Evolutionary conservation across 92 coral and sea anemone species (phyloP), one percentile per base, ranked within the genome.

Genomic region (Diadumene lineata): DNA sequence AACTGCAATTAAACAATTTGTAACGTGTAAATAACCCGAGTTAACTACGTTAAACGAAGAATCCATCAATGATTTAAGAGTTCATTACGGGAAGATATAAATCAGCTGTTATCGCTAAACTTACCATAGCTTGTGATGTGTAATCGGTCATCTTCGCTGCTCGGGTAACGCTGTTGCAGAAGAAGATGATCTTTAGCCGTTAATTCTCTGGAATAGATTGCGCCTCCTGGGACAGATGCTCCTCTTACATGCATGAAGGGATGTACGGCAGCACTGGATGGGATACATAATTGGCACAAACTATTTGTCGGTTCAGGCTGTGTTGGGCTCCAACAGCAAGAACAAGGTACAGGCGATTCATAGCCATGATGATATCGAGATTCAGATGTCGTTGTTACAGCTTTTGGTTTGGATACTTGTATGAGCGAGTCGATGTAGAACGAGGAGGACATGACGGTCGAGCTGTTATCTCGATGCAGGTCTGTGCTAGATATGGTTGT

Each of bases 351-450:
- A 1, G 97, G 73, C 22, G 92, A 79, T 9, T 94, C 93, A 72
- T 83, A 94, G 38, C 82, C 82, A 75, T 86, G 86, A 15, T 56
- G 67, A 11, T 43, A 27, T 50, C 93, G 77, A 56, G 88, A 68
- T 17, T 86, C 92, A 7, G 94, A 79, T 2, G 93, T 75, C 1
- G 88, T 83, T n/a, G 86, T 73, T 11, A 82, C 81, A 13, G 92
- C 57, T 60, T 88, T 94, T 57, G 97, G 81, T 56, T 92, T 91
- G 48, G 84, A 80, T 81, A 81, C 88, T 70, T 94, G 98, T 50
- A 92, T 94, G 60, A 94, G 93, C 64, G 98, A 94, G 83, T 94
- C 98, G 69, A 92, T 94, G 91, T 85, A 92, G 80, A 94, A 94
- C 8, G 98, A 94, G 33, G 97, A 92, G 58, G 93, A 88, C 97